Conservation (phyloP, 2,888 invertebrate genomes). For the Lochmaea capreae region DNA sequence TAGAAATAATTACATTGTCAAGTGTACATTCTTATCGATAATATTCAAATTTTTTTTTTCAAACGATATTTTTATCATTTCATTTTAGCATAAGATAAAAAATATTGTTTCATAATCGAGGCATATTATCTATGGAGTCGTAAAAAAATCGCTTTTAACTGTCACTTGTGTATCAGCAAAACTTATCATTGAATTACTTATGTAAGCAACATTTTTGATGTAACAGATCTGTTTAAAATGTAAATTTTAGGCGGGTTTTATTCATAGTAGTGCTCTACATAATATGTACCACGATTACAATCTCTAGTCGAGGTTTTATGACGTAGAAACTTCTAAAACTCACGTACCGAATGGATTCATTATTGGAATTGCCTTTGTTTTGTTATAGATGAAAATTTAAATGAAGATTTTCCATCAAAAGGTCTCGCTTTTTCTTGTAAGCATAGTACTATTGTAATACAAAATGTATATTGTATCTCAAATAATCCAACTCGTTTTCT, state of each 20-base stretch:
- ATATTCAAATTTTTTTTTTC: background rate
- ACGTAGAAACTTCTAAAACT: background rate
- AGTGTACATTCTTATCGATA: too few relatives aligned
- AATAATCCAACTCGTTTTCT: too few relatives aligned
- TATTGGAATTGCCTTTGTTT: background rate
- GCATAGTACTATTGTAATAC: too few relatives aligned
- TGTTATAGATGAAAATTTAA: too few relatives aligned
- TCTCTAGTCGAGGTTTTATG: conserved; percentile 10
- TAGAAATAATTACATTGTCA: too few relatives aligned
- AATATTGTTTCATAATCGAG: background rate
- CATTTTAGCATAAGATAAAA: background rate
- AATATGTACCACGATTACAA: conserved; percentile 10
- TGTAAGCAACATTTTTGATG: conserved; percentile 1
- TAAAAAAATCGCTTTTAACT: background rate
- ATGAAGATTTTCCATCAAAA: too few relatives aligned
- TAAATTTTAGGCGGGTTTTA: conserved; percentile 18
- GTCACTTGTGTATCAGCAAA: background rate
- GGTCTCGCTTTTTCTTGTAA: too few relatives aligned
- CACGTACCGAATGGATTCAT: background rate
- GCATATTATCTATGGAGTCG: background rate
- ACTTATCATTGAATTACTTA: background rate
- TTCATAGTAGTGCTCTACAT: conserved; percentile 14
- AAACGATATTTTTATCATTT: background rate
- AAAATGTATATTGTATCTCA: too few relatives aligned
- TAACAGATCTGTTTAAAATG: conserved; percentile 19